phyloP scores from a whole-genome alignment of 2,113 vertebrate species.

The Empidonax alnorum region DNA sequence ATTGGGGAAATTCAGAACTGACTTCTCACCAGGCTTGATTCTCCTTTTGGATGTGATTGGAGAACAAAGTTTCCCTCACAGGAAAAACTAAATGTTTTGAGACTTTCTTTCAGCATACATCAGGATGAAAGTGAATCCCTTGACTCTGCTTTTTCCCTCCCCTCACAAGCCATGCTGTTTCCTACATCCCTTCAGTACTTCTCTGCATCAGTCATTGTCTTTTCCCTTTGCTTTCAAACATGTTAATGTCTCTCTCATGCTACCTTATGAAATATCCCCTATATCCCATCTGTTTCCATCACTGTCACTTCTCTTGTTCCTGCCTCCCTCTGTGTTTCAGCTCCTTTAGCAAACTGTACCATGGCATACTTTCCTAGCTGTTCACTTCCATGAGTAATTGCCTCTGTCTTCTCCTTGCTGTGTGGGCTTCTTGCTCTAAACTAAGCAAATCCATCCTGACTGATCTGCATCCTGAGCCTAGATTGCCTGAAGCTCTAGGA shows the following conservation, averaged over 20 bases:
- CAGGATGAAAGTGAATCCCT: neutral
- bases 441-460: neutral
- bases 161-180: neutral
- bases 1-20: neutral
- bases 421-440: neutral
- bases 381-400: neutral
- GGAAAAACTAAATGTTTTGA: constrained; percentile 12
- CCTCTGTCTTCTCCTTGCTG: neutral
- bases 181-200: neutral
- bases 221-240: constrained; percentile 4
- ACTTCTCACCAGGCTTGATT: neutral
- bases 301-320: neutral
- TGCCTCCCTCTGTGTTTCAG: neutral
- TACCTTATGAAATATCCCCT: neutral
- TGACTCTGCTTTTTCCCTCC: neutral
- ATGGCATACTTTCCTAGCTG: neutral
- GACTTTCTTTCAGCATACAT: neutral
- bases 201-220: neutral
- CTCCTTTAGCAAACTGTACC: neutral
- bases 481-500: neutral
- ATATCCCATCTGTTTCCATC: neutral
- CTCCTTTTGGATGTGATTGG: neutral
- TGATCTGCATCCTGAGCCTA: neutral
- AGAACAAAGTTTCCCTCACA: neutral
- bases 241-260: neutral